Evolutionary conservation across 2,888 invertebrate genomes (phyloP), one percentile per base, ranked within the genome.

Genomic region (Andrena hattorfiana): DNA sequence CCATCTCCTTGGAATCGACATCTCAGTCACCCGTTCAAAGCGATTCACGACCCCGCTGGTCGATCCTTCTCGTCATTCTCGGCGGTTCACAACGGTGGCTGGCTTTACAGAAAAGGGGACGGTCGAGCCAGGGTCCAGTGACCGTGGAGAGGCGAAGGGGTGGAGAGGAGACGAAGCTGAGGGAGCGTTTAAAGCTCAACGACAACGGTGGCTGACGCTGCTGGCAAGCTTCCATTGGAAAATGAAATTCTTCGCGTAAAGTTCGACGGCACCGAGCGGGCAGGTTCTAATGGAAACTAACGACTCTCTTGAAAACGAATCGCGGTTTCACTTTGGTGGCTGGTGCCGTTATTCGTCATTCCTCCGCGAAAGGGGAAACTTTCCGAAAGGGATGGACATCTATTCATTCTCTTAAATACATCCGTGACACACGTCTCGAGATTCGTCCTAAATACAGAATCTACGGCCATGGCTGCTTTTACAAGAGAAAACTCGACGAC

Each of bases 151-250:
- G 23, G 3, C 8, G 13, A 26, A 4, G 3, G 56, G 20, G 23
- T 1, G 56, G 10, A 13, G 10, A 16, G 35, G 60, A 70, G 70
- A 32, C 60, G 70, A 48, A 48, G 30, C 20, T 26, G n/a, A 51
- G 56, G 51, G 23, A 60, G 66, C 26, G 64, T 80, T 80, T 80
- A 76, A 76, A 76, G 67, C 62, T 59, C 48, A 16, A 8, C 49
- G 62, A 77, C 80, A 74, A 62, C 54, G 74, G 76, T 60, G 48
- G 68, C 23, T 26, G 32, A 35, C 67, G 72, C 78, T 72, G 62
- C 77, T 75, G 69, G 66, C 85, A 85, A 85, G 54, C 72, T 77
- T 78, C 85, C 77, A 83, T 70, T 23, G 83, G 60, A 42, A 85
- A 83, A 85, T 86, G 80, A 85, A 83, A 85, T 85, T 83, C 79